phyloP scores from a whole-genome alignment of 2,797 vertebrate genomes.

The Sebastes iracundus region DNA sequence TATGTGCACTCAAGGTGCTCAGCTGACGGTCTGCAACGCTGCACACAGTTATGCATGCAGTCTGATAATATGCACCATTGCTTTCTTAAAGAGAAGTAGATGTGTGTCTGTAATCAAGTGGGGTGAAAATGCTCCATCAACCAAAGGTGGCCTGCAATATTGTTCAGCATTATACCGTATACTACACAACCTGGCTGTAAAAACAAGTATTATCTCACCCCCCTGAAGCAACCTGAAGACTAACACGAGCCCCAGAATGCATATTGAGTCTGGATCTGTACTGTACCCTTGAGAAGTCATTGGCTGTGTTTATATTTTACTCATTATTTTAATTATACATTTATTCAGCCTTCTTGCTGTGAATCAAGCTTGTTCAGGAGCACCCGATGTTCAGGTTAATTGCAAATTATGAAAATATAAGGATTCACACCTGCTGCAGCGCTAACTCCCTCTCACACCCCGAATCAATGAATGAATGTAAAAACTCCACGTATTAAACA shows the following conservation, averaged over 20 bases:
- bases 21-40: not conserved
- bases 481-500: not conserved
- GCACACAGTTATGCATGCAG: not conserved
- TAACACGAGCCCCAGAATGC: not conserved
- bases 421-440: conserved; percentile 12
- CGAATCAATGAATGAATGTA: not conserved
- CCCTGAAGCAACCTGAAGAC: not conserved
- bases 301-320: conserved; percentile 13
- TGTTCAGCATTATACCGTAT: not conserved
- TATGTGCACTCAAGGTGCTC: not conserved
- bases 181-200: not conserved
- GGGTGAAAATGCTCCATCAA: conserved; percentile 16
- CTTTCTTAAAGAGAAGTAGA: conserved; percentile 21
- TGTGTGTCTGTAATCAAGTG: conserved; percentile 14
- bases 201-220: not conserved
- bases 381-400: conserved; percentile 29
- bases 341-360: conserved; percentile 3
- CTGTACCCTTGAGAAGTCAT: conserved; percentile 30
- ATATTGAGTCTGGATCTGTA: not conserved
- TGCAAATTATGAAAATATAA: conserved; percentile 11
- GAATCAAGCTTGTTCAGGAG: conserved; percentile 14
- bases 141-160: conserved; percentile 6
- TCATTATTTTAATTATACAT: conserved; percentile 25
- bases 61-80: not conserved
- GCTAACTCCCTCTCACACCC: not conserved